A percentile compares a stretch with the other conserved stretches of the same genome.
Evolutionary conservation across 1,140 invertebrate genomes (phyloP).

Genomic region (Scylla paramamosain): DNA sequence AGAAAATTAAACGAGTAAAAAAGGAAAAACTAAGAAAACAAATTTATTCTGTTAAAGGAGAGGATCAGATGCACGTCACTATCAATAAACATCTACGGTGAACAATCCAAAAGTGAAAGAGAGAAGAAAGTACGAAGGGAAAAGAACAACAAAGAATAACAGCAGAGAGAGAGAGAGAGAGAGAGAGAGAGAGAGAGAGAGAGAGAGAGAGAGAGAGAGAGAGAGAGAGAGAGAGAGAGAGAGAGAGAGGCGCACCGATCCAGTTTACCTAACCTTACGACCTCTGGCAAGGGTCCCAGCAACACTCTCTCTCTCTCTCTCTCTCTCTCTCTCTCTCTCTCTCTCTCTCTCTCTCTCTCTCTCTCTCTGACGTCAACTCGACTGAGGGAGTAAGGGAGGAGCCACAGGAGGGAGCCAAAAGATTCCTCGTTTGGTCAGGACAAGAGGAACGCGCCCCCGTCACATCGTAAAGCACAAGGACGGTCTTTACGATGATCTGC

Average conservation of each 20-base stretch:
- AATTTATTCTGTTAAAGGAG: too few species aligned
- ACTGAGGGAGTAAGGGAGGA: not conserved
- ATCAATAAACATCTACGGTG: too few species aligned
- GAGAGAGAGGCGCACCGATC: not conserved
- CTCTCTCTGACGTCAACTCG: not conserved
- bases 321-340: slow-evolving; percentile 15
- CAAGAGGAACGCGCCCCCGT: not conserved
- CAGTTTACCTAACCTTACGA: not conserved
- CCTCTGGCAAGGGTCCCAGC: not conserved
- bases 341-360: not conserved
- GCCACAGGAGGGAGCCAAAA: not conserved
- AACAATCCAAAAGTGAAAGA: not conserved
- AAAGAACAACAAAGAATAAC: not conserved
- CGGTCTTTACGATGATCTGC: not conserved
- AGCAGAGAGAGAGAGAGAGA: slow-evolving; percentile 13
- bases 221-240: not conserved
- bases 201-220: not conserved
- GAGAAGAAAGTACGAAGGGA: not conserved
- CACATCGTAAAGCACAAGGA: not conserved
- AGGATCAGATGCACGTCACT: too few species aligned
- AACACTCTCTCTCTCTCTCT: not conserved
- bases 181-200: not conserved
- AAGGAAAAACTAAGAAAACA: too few species aligned
- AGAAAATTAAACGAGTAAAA: too few species aligned
- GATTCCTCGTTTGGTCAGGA: not conserved